Base-by-base conservation (phyloP, 92 coral and sea anemone species). In the Galaxea fascicularis region DNA sequence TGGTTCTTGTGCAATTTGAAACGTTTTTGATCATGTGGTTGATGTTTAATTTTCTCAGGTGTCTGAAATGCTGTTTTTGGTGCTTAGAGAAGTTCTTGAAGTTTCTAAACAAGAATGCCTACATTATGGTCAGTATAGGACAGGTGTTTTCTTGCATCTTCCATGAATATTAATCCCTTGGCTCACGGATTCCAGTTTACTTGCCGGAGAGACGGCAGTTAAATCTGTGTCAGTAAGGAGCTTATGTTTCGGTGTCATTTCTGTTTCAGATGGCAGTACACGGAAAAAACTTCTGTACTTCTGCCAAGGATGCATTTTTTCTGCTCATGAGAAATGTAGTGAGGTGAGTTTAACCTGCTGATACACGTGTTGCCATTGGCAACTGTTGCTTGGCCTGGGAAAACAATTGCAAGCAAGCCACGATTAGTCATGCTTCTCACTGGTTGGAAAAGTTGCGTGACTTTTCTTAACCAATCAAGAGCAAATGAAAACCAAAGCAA, bases 1-100 rank as follows among this genome's bases (percentile, higher is more conserved):
- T n/a, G n/a, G n/a, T n/a, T n/a, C n/a, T n/a, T n/a, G n/a, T n/a
- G n/a, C n/a, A n/a, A n/a, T n/a, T n/a, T n/a, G n/a, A n/a, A n/a
- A n/a, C n/a, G n/a, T n/a, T n/a, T n/a, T n/a, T n/a, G n/a, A n/a
- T n/a, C n/a, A n/a, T n/a, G n/a, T n/a, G n/a, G n/a, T n/a, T n/a
- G n/a, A 4, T 25, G 70, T 65, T 21, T 28, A 8, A 30, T 8
- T 35, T 22, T 44, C 66, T 8, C 65, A 96, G 99, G 82, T 96
- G 98, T 71, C 82, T 96, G 87, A 96, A 96, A 85, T 96, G 99
- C 70, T 96, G 99, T 67, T 96, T 96, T 87, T 96, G 99, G 99
- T 96, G 99, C 74, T 86, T 96, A 76, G 99, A 96, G 78, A 96
- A 96, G 79, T 96, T 93, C 91, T 86, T 96, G 46, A 92, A 93